phyloP scores from a whole-genome alignment of 2,113 vertebrate species.

The Leptosomus discolor region DNA sequence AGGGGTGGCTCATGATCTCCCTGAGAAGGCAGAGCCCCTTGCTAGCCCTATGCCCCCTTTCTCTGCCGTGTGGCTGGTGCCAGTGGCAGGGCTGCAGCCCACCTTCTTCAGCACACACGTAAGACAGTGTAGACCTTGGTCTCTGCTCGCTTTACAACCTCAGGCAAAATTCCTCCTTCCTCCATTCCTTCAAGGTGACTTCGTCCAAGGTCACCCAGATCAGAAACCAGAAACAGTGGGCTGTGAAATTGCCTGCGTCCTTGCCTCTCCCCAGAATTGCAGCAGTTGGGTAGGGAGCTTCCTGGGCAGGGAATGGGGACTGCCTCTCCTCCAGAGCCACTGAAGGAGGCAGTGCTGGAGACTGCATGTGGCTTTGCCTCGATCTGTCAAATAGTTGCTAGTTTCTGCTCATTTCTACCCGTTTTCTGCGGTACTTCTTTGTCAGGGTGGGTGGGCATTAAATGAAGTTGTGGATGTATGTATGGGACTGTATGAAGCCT shows the following conservation, averaged over 20 bases:
- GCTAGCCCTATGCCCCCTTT: background rate
- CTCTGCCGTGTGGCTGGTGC: background rate
- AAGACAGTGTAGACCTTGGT: background rate
- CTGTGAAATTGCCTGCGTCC: background rate
- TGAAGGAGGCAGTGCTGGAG: background rate
- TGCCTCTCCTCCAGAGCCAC: background rate
- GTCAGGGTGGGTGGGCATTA: background rate
- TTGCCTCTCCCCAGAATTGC: background rate
- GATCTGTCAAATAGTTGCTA: background rate
- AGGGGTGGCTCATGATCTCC: background rate
- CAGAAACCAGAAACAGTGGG: background rate
- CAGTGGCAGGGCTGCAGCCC: background rate
- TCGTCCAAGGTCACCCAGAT: background rate
- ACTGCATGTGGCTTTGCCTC: background rate
- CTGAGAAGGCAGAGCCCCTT: background rate
- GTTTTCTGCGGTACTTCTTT: background rate
- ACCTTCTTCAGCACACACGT: rapidly evolving
- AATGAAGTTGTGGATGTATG: rapidly evolving
- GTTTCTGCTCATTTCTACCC: background rate
- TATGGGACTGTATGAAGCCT: background rate
- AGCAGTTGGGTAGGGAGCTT: background rate
- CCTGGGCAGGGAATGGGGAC: background rate
- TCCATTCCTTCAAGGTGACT: background rate
- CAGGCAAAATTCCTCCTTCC: background rate
- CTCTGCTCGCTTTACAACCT: background rate